phyloP scores from a whole-genome alignment of 2,888 invertebrate genomes.

The Acrocyrtus sp. region DNA sequence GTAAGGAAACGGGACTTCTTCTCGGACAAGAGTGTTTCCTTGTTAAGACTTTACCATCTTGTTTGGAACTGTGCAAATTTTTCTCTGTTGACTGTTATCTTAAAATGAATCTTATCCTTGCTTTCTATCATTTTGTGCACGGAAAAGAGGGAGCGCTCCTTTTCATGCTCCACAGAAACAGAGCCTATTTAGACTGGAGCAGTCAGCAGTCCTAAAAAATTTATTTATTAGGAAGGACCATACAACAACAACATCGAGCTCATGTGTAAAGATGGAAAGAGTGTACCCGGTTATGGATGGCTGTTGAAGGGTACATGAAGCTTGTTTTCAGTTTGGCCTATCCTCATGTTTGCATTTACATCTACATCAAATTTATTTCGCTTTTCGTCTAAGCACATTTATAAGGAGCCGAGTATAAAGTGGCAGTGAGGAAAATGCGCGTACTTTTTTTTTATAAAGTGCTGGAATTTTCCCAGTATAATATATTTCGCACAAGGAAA shows the following conservation, averaged over 20 bases:
- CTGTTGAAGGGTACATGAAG: too few species aligned
- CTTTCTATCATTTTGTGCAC: slow-evolving; percentile 4
- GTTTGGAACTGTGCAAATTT: slow-evolving; percentile 34
- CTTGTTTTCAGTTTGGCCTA: slow-evolving; percentile 23
- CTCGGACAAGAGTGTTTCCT: neutral
- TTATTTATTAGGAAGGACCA: neutral
- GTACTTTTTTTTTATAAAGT: too few species aligned
- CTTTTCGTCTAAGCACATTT: too few species aligned
- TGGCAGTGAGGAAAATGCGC: neutral
- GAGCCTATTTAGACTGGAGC: too few species aligned
- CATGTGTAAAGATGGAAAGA: neutral
- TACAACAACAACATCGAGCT: neutral
- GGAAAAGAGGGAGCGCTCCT: too few species aligned
- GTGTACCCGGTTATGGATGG: too few species aligned
- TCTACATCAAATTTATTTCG: slow-evolving; percentile 43
- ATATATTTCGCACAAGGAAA: too few species aligned
- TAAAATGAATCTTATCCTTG: slow-evolving; percentile 28
- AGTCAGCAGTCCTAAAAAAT: too few species aligned
- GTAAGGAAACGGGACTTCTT: neutral
- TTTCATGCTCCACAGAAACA: too few species aligned
- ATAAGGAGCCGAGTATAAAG: too few species aligned
- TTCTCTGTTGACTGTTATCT: slow-evolving; percentile 23
- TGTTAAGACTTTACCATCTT: neutral
- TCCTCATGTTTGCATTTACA: slow-evolving; percentile 35
- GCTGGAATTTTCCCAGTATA: too few species aligned